Conservation (phyloP, 2,797 vertebrate species). For the Babyrousa celebensis region DNA sequence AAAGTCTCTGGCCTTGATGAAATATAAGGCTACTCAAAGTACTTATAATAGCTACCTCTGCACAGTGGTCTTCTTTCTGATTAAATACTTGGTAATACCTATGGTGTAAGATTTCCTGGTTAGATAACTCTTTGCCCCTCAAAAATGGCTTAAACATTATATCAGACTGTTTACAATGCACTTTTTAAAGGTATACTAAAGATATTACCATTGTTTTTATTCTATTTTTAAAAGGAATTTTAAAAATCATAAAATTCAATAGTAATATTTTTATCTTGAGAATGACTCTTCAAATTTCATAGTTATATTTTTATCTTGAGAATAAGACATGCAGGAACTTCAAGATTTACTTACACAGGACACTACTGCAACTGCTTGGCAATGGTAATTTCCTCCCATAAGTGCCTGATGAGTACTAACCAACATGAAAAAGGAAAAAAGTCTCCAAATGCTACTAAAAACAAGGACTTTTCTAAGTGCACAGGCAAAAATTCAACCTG, state of each 20-base stretch:
- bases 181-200: background rate
- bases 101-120: background rate
- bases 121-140: background rate
- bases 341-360: conserved; percentile 60
- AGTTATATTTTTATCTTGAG: conserved; percentile 56
- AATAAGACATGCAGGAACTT: background rate
- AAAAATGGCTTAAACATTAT: background rate
- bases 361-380: conserved; percentile 46
- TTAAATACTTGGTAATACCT: background rate
- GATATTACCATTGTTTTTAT: conserved; percentile 43
- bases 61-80: background rate
- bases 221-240: conserved; percentile 13
- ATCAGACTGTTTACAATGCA: background rate
- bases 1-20: background rate
- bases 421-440: background rate
- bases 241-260: conserved; percentile 45
- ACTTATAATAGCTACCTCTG: background rate
- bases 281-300: conserved; percentile 45
- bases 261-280: background rate
- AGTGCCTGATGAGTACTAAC: conserved; percentile 2
- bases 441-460: background rate
- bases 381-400: conserved; percentile 12
- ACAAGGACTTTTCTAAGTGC: background rate
- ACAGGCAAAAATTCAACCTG: background rate
- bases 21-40: background rate